phyloP scores from a whole-genome alignment of 2,888 invertebrate species.

The Didymodactylos carnosus region DNA sequence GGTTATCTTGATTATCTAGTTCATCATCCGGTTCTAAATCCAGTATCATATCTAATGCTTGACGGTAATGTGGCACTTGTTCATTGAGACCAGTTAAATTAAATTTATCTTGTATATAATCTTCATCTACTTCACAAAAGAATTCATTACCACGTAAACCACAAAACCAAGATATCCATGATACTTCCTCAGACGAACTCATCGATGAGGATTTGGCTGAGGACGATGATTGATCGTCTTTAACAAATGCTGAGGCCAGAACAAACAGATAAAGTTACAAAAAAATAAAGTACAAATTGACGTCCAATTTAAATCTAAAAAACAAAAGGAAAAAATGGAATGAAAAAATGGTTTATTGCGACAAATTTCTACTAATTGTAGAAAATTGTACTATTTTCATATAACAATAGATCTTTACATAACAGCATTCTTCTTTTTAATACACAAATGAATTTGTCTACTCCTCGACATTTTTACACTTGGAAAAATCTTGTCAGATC shows the following conservation, averaged over 20 bases:
- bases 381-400: no score
- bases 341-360: no score
- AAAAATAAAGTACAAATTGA: no score
- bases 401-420: no score
- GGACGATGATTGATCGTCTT: not conserved
- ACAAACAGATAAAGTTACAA: not conserved
- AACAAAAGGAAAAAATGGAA: no score
- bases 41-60: constrained; percentile 95
- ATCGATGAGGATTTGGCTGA: not conserved
- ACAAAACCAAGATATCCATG: constrained; percentile 99
- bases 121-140: constrained; percentile 99
- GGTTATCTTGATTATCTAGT: constrained; percentile 65
- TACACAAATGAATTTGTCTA: no score
- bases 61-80: constrained; percentile 82
- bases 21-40: constrained; percentile 99
- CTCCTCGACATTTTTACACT: no score
- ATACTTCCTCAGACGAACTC: constrained; percentile 4
- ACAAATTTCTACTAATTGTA: no score
- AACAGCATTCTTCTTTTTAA: no score
- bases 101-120: constrained; percentile 99
- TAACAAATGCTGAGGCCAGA: not conserved
- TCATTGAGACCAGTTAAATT: constrained; percentile 44
- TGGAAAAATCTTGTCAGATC: no score
- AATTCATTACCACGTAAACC: constrained; percentile 96
- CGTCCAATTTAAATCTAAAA: no score